These are phyloP conservation scores for Drosophila kanekoi DNA, from an alignment of 2,888 invertebrate genomes.

Conservation along the genomic window DNA sequence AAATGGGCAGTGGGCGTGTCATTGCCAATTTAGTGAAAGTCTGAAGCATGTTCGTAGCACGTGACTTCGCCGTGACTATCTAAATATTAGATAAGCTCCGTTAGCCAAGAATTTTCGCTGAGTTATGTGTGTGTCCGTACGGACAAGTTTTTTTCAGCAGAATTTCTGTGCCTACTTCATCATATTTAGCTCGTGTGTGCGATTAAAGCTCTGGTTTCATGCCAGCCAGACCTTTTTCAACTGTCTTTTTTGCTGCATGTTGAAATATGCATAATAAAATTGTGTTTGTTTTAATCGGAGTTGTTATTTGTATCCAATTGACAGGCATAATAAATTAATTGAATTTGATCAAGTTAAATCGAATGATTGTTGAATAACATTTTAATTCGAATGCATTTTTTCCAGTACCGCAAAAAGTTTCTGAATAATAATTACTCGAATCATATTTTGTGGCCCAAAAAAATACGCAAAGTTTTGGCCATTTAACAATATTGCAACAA, in stretches of 20 bases:
- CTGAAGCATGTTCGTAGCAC: conserved; percentile 43
- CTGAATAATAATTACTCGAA: no score
- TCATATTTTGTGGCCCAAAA: background rate
- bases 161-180: background rate
- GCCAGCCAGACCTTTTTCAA: background rate
- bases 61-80: conserved; percentile 36
- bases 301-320: background rate
- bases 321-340: background rate
- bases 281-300: background rate
- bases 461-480: background rate
- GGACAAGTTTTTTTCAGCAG: background rate
- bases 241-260: background rate
- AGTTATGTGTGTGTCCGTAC: background rate
- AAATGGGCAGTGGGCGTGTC: conserved; percentile 19
- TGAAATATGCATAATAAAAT: conserved; percentile 5
- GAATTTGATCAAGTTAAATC: background rate
- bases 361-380: background rate
- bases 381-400: background rate
- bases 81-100: conserved; percentile 46
- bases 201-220: background rate
- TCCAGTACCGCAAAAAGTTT: no score
- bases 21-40: conserved; percentile 29
- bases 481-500: background rate
- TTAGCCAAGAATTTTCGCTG: background rate
- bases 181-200: no score